Percentiles rank a stretch among this genome's conserved stretches.
These are phyloP conservation scores for Gallirallus australis DNA, from an alignment of 2,797 vertebrate genomes.

Conservation along the genomic window DNA sequence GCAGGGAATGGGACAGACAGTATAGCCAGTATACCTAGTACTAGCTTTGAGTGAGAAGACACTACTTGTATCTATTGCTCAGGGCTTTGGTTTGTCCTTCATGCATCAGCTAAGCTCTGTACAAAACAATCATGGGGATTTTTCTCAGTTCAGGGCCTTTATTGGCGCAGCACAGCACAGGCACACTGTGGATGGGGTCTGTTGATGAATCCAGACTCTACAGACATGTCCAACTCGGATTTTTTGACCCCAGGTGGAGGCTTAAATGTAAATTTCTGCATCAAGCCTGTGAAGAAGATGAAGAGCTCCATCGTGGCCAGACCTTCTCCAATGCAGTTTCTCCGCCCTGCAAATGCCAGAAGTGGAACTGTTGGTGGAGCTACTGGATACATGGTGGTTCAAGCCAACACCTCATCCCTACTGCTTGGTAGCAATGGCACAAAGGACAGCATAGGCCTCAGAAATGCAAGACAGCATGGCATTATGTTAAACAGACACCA, in stretches of 20 bases:
- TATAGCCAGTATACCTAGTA: neutral
- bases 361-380: neutral
- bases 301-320: slow-evolving; percentile 78
- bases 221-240: slow-evolving; percentile 59
- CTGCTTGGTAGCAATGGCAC: neutral
- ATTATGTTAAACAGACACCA: neutral
- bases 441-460: neutral
- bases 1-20: neutral
- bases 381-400: neutral
- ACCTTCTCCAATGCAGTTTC: slow-evolving; percentile 71
- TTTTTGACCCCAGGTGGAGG: slow-evolving; percentile 52
- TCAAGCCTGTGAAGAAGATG: slow-evolving; percentile 76
- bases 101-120: neutral
- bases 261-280: slow-evolving; percentile 74
- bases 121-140: neutral
- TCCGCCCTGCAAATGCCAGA: slow-evolving; percentile 52
- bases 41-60: neutral
- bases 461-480: neutral
- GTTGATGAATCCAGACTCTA: slow-evolving; percentile 42
- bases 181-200: slow-evolving; percentile 29
- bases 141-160: neutral
- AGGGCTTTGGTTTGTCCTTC: neutral
- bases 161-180: neutral
- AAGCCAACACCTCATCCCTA: neutral
- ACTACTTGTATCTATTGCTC: neutral